Conservation (phyloP, 2,888 invertebrate genomes). For the Cantharis rufa region DNA sequence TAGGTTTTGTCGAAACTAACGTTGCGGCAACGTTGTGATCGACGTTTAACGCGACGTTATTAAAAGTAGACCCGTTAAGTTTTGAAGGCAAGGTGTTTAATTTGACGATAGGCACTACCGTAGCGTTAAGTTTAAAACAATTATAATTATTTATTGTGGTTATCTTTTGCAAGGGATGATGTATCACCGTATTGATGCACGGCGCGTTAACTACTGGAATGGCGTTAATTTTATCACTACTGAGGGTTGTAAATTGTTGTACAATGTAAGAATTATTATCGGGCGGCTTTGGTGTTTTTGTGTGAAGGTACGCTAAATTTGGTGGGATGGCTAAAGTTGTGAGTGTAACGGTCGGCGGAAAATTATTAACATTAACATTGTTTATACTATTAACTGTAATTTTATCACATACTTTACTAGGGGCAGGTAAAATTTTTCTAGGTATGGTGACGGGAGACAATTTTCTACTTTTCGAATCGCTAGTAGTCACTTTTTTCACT, state of each 20-base stretch:
- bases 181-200: slow-evolving; percentile 49
- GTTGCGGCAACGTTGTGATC: slow-evolving; percentile 52
- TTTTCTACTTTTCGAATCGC: slow-evolving; percentile 44
- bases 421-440: slow-evolving; percentile 55
- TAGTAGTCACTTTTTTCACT: slow-evolving; percentile 44
- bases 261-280: slow-evolving; percentile 47
- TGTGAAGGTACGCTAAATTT: slow-evolving; percentile 53
- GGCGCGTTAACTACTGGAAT: slow-evolving; percentile 51
- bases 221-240: slow-evolving; percentile 47
- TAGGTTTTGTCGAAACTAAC: slow-evolving; percentile 49
- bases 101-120: slow-evolving; percentile 57
- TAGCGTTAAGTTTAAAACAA: slow-evolving; percentile 55
- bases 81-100: slow-evolving; percentile 49
- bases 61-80: slow-evolving; percentile 29
- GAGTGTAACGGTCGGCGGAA: slow-evolving; percentile 50
- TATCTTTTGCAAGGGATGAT: slow-evolving; percentile 51
- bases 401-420: slow-evolving; percentile 50
- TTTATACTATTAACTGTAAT: slow-evolving; percentile 37
- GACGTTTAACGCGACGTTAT: slow-evolving; percentile 45
- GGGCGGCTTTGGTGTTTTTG: slow-evolving; percentile 52
- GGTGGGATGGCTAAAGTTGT: slow-evolving; percentile 51
- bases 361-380: slow-evolving; percentile 41
- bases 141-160: slow-evolving; percentile 52
- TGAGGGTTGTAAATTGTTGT: slow-evolving; percentile 51
- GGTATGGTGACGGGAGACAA: slow-evolving; percentile 48